These are phyloP conservation scores for Dinoponera quadriceps DNA, from an alignment of 1,140 invertebrate species.

Conservation along the genomic window DNA sequence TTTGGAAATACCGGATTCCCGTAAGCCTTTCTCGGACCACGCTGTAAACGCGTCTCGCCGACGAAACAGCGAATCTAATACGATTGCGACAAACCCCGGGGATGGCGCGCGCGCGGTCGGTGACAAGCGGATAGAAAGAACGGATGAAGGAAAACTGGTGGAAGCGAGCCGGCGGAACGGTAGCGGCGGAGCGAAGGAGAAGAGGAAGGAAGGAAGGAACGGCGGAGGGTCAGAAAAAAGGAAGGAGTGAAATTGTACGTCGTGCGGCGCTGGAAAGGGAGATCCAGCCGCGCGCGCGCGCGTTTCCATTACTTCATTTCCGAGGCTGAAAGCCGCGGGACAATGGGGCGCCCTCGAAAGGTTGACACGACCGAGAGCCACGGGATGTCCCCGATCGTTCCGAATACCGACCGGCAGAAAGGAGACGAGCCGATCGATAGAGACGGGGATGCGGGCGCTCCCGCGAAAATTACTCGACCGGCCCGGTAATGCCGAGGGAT, in stretches of 20 bases:
- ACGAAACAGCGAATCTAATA: slow-evolving; percentile 55
- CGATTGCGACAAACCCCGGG: slow-evolving; percentile 50
- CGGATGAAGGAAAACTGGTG: slow-evolving; percentile 48
- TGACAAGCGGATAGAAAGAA: slow-evolving; percentile 56
- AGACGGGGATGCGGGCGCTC: slow-evolving; percentile 19
- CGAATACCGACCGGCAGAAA: slow-evolving; percentile 62
- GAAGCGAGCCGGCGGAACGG: slow-evolving; percentile 32
- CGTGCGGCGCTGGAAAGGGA: slow-evolving; percentile 60
- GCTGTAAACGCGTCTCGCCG: slow-evolving; percentile 33
- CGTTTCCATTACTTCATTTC: slow-evolving; percentile 75
- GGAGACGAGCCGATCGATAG: slow-evolving; percentile 51
- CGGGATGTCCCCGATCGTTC: slow-evolving; percentile 73
- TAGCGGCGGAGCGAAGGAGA: not conserved
- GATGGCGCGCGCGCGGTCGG: slow-evolving; percentile 57
- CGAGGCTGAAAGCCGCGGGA: slow-evolving; percentile 73
- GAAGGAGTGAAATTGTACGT: slow-evolving; percentile 59
- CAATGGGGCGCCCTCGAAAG: slow-evolving; percentile 71
- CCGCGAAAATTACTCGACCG: slow-evolving; percentile 61
- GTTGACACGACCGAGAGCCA: slow-evolving; percentile 73
- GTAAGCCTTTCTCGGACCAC: slow-evolving; percentile 4
- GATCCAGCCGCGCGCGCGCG: slow-evolving; percentile 61
- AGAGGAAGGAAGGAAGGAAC: not conserved
- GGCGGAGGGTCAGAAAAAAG: slow-evolving; percentile 14
- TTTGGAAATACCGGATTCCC: slow-evolving; percentile 31
- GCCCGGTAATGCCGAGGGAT: slow-evolving; percentile 19